phyloP scores from a whole-genome alignment of 2,113 vertebrate species.

The Fregetta grallaria region DNA sequence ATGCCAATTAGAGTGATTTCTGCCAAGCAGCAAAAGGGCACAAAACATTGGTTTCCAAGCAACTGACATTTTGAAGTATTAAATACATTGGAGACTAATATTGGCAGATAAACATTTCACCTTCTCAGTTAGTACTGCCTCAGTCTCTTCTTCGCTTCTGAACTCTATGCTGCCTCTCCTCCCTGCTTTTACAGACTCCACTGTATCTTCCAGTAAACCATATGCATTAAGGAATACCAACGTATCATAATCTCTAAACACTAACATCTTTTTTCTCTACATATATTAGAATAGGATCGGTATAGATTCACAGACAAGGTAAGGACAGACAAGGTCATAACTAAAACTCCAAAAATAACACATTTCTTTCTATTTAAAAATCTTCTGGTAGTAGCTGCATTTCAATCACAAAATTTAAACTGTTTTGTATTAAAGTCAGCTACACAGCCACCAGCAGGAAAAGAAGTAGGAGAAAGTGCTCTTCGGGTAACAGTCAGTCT shows the following conservation, averaged over 20 bases:
- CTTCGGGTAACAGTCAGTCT: background rate
- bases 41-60: slow-evolving; percentile 78
- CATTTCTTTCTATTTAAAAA: background rate
- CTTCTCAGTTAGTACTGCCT: background rate
- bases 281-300: background rate
- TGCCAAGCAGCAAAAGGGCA: slow-evolving; percentile 69
- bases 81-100: slow-evolving; percentile 26
- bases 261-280: background rate
- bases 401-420: background rate
- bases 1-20: slow-evolving; percentile 70
- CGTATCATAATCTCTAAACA: background rate
- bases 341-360: background rate
- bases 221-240: background rate
- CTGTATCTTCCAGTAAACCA: background rate
- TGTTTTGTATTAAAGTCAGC: background rate
- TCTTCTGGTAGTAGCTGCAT: background rate
- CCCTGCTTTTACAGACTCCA: background rate
- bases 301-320: background rate
- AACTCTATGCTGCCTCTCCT: background rate
- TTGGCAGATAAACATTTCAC: slow-evolving; percentile 21
- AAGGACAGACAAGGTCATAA: background rate
- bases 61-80: slow-evolving; percentile 70
- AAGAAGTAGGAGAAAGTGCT: background rate
- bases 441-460: background rate
- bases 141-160: background rate